Conservation (phyloP, 2,888 invertebrate genomes). For the Pachliopta kotzebuea region DNA sequence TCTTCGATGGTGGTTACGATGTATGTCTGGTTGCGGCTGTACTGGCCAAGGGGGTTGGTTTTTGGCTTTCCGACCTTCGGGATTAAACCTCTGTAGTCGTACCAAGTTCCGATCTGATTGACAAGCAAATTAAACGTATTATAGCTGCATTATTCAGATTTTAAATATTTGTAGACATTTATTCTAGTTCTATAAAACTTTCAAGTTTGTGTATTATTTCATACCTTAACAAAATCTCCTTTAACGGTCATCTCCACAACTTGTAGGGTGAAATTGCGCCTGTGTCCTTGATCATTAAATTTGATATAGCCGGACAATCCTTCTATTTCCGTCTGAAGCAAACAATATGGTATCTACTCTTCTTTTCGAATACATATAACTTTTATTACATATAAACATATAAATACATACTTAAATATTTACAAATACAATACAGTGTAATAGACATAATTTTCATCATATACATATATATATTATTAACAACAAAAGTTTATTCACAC, state of each 20-base stretch:
- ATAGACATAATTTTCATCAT: background rate
- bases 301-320: slow-evolving; percentile 93
- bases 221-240: slow-evolving; percentile 91
- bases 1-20: slow-evolving; percentile 93
- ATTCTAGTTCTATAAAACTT: background rate
- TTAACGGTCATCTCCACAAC: slow-evolving; percentile 94
- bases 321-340: slow-evolving; percentile 90
- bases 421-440: background rate
- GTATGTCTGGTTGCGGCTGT: slow-evolving; percentile 91
- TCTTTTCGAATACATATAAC: slow-evolving; percentile 39
- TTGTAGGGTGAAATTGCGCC: slow-evolving; percentile 93
- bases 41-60: slow-evolving; percentile 82
- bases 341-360: slow-evolving; percentile 48
- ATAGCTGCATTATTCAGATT: too few relatives aligned
- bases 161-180: too few relatives aligned
- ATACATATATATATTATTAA: background rate
- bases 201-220: too few relatives aligned
- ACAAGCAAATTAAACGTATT: background rate
- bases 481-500: too few relatives aligned
- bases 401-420: background rate
- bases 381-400: background rate
- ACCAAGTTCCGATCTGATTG: slow-evolving; percentile 93
- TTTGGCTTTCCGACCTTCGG: slow-evolving; percentile 78
- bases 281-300: slow-evolving; percentile 91
- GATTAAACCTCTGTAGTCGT: slow-evolving; percentile 87